Base-by-base conservation (phyloP, 2,797 vertebrate species). In the Periophthalmus magnuspinnatus region DNA sequence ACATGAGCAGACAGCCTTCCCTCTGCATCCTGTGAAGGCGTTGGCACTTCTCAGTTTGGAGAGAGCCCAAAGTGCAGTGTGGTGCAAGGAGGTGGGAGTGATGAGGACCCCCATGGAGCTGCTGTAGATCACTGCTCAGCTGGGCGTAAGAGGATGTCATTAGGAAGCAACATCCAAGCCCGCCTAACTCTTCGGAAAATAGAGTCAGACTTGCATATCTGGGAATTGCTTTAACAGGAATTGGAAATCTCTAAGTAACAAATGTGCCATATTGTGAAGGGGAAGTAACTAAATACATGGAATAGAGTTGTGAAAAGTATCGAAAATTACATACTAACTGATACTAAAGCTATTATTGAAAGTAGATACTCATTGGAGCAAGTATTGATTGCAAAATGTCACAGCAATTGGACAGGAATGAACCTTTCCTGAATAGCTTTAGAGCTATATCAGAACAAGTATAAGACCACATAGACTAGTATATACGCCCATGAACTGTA, bases 81-180 rank as follows among this genome's bases (percentile, higher is more conserved):
- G 32, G 54, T 58, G 56, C 41, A 45, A 13, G 14, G 41, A 45
- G 60, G 48, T 63, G 36, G 56, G 58, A 47, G 22, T 45, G 41
- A 45, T 45, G 41, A 56, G 62, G 55, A 50, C 61, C 28, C 56
- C 21, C 34, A 28, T 5, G 8, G 50, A 34, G 47, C 57, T n/a
- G 48, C 32, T 58, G 33, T 63, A 64, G 50, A 58, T 68, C 33
- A 34, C 24, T 28, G 28, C 65, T 68, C 8, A 48, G 47, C 45
- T 71, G 45, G 41, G 4, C 7, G 9, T 34, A 13, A 48, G 55
- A 17, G n/a, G 16, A 55, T n/a, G 24, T 57, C 16, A 57, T 62
- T 58, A 41, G 4, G 11, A 36, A 50, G n/a, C 47, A 50, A 50
- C 62, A 21, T 52, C 56, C 32, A 58, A 58, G 61, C 13, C 38